These are phyloP conservation scores for Oithona nana DNA, from an alignment of 2,888 invertebrate genomes.

Conservation along the genomic window DNA sequence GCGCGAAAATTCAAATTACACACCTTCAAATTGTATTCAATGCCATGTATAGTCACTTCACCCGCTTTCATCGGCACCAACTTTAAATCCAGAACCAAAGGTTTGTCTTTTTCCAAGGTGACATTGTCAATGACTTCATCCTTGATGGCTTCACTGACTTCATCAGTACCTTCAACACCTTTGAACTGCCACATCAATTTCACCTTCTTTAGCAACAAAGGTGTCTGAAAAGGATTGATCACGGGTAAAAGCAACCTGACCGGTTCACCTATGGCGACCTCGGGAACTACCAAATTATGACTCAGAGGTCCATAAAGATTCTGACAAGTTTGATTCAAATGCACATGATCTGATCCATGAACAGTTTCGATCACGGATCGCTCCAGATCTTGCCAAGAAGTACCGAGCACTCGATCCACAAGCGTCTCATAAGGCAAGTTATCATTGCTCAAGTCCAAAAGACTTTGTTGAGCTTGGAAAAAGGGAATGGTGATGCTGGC, in stretches of 20 bases:
- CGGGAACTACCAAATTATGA: background rate
- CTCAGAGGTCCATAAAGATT: background rate
- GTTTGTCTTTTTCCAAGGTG: background rate
- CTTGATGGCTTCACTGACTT: background rate
- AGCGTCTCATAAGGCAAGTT: background rate
- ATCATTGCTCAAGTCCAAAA: constrained; percentile 3
- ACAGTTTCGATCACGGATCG: background rate
- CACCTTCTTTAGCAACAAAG: constrained; percentile 4
- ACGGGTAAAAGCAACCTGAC: constrained; percentile 1
- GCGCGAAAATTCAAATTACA: too few relatives aligned
- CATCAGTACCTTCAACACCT: background rate
- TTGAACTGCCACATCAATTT: constrained; percentile 7
- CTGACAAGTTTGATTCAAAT: constrained; percentile 4
- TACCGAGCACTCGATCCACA: background rate
- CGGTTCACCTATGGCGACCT: background rate
- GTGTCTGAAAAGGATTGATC: constrained; percentile 5
- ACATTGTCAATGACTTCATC: background rate
- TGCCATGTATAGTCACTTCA: background rate
- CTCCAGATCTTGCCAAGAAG: constrained; percentile 3
- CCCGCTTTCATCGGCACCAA: constrained; percentile 4
- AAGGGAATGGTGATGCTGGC: constrained; percentile 12
- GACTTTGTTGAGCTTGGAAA: background rate
- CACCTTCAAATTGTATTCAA: constrained; percentile 16
- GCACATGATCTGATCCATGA: background rate
- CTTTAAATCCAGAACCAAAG: background rate